Base-by-base conservation (phyloP, 1,140 invertebrate genomes). In the Stratiolaelaps scimitus region DNA sequence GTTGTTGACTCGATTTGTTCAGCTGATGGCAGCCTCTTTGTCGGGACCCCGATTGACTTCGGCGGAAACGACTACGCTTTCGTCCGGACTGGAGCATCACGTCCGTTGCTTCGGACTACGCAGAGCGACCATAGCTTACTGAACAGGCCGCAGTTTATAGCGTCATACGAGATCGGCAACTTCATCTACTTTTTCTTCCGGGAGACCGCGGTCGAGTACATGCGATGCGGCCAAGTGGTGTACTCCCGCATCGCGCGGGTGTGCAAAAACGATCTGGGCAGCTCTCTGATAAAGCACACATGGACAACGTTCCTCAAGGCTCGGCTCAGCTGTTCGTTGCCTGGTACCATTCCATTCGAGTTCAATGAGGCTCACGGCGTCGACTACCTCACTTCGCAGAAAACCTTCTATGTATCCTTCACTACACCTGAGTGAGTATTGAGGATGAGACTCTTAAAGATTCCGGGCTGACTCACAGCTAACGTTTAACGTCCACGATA, bases 291-390 rank as follows among this genome's bases (percentile, higher is more conserved):
- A 71, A 75, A 84, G 69, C 84, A 92, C 67, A 88, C 85, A 64
- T 96, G 92, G 90, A 91, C 89, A 7, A 92, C 90, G 0, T 96
- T 92, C 74, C 78, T 89, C 7, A 96, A 95, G 78, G 89, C 92
- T 1, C 80, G 92, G 0, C 75, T 97, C 0, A 92, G 90, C 72
- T 97, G 92, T 73, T 90, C 90, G 0, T 71, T 92, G 13, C 87
- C 88, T 0, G 91, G 91, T 0, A 85, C 92, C 46, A 88, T 88
- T 73, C 91, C 92, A 0, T 96, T 94, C 77, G 89, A 94, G 75
- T 96, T 90, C 72, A 85, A 96, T 74, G 88, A 96, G 75, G 85
- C 95, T 5, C 90, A 93, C 75, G 84, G 85, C 66, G 76, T 76
- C 28, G 34, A 69, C 26, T 92, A 91, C 73, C 77, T 91, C 40